phyloP scores from a whole-genome alignment of 2,113 vertebrate genomes.

The Salvelinus namaycush region DNA sequence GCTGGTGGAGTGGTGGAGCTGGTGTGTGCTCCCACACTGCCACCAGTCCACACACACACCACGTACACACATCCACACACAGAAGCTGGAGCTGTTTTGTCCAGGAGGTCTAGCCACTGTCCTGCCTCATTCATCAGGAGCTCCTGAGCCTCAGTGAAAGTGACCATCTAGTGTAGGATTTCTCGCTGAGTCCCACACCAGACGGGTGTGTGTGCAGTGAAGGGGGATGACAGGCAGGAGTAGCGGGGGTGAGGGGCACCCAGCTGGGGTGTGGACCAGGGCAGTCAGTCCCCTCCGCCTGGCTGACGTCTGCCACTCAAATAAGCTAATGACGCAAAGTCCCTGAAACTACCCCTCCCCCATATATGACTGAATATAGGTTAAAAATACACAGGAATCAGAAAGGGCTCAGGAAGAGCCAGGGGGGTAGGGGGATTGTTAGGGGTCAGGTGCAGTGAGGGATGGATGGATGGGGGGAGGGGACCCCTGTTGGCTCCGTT shows the following conservation, averaged over 20 bases:
- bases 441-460: neutral
- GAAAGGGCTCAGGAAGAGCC: neutral
- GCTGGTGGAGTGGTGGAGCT: conserved; percentile 29
- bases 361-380: conserved; percentile 3
- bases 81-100: too few species aligned
- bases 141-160: conserved; percentile 45
- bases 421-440: neutral
- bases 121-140: conserved; percentile 56
- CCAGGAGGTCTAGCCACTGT: conserved; percentile 17
- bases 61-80: neutral
- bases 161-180: conserved; percentile 54
- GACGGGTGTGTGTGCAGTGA: conserved; percentile 16
- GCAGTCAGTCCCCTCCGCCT: conserved; percentile 70
- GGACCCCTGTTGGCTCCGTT: conserved; percentile 71
- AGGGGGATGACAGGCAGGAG: conserved; percentile 53
- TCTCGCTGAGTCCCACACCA: conserved; percentile 41
- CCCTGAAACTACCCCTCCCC: conserved; percentile 63
- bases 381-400: conserved; percentile 6
- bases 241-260: conserved; percentile 62
- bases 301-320: conserved; percentile 82
- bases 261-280: conserved; percentile 70
- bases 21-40: neutral
- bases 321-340: conserved; percentile 75
- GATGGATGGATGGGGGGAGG: conserved; percentile 34
- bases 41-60: conserved; percentile 30